Base-by-base conservation (phyloP, 1,140 invertebrate species). In the Ylistrum balloti region DNA sequence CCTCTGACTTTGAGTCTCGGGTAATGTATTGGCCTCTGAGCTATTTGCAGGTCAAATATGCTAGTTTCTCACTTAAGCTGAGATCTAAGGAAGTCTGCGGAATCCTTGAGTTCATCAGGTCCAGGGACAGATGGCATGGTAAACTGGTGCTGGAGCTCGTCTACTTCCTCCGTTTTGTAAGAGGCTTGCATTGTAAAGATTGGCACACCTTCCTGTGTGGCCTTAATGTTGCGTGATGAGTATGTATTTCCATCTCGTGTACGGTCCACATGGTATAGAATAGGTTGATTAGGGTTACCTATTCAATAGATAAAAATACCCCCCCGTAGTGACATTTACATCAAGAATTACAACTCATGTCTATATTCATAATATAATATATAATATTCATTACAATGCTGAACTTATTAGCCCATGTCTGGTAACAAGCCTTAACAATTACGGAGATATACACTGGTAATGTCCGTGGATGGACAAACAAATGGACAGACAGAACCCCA, bases 111-210 rank as follows among this genome's bases (percentile, higher is more conserved):
- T 35, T 87, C 88, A 85, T 92, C 91, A n/a, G 91, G 91, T 11
- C 86, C 48, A 0, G 91, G 89, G 20, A 92, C 91, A 7, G 85
- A 88, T 48, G 91, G 91, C 91, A 92, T 92, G 11, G 33, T 74
- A 34, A 87, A 89, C 32, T 92, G 91, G 74, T 92, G 91, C 32
- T 89, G 34, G 28, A 90, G 86, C 56, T 87, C 85, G 41, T 92
- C 91, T 28, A 86, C 90, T 89, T 96, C 96, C n/a, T 93, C 93
- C 90, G 91, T 93, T 87, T 96, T 96, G 90, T 95, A 96, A 20
- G 95, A 96, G 32, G 95, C 93, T 90, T 96, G 95, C 93, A 95
- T 95, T 17, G 95, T 94, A 90, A 96, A 95, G 20, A 96, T 95
- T 32, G 94, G 90, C 10, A 93, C 86, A 33, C 95, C 95, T 56